Evolutionary conservation across 2,797 vertebrate genomes (phyloP).

Genomic region (Sciurus carolinensis): DNA sequence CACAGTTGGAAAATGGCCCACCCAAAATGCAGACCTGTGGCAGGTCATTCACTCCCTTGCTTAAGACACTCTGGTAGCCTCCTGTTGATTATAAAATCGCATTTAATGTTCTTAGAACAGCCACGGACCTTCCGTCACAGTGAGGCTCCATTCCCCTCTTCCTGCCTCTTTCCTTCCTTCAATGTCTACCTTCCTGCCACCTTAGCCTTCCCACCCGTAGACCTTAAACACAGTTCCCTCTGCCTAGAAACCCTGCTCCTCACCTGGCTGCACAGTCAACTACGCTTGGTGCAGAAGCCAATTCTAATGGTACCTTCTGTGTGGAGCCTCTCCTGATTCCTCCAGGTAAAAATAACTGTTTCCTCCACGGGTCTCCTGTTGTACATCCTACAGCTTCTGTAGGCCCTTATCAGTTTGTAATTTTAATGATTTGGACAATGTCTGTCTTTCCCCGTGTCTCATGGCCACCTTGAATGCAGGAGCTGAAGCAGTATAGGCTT

Average conservation of each 20-base stretch:
- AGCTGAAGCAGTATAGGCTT: not conserved
- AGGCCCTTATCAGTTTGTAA: not conserved
- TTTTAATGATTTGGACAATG: not conserved
- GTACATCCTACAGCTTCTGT: not conserved
- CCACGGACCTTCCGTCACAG: not conserved
- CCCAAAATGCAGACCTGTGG: not conserved
- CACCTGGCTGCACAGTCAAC: not conserved
- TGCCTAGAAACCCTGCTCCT: not conserved
- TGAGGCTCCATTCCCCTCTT: not conserved
- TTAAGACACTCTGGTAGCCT: not conserved
- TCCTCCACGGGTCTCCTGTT: not conserved
- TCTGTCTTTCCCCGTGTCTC: not conserved
- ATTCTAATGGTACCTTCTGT: not conserved
- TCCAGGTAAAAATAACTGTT: not conserved
- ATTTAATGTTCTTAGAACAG: not conserved
- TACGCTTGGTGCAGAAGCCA: not conserved
- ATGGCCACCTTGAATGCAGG: not conserved
- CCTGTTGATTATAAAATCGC: not conserved
- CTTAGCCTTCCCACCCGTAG: not conserved
- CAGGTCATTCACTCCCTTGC: not conserved
- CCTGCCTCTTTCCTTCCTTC: not conserved
- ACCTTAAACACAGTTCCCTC: not conserved
- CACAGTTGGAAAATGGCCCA: not conserved
- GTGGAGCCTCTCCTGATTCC: not conserved
- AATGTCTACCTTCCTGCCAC: not conserved